These are phyloP conservation scores for Bombus balteatus DNA, from an alignment of 1,140 invertebrate species.

Conservation along the genomic window DNA sequence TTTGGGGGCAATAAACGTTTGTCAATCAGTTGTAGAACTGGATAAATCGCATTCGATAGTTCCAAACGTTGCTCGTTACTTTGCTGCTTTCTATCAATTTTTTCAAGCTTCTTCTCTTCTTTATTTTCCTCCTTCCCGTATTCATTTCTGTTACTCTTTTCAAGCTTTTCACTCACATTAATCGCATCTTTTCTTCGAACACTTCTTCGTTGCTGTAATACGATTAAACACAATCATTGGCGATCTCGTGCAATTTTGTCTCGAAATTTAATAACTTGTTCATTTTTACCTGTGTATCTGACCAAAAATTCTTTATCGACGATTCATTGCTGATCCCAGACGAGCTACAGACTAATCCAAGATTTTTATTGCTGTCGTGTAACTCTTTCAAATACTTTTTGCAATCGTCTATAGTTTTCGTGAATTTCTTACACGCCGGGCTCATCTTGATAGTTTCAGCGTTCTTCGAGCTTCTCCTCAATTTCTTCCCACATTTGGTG, in stretches of 20 bases:
- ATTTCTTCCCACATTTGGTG: background rate
- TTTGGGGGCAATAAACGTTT: background rate
- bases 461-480: background rate
- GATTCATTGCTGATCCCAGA: constrained; percentile 18
- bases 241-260: background rate
- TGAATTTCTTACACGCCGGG: constrained; percentile 23
- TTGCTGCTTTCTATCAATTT: background rate
- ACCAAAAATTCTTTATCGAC: constrained; percentile 3
- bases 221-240: background rate
- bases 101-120: background rate
- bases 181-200: background rate
- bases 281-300: constrained; percentile 34
- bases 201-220: background rate
- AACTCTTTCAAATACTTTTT: constrained; percentile 52
- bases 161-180: background rate
- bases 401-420: constrained; percentile 45
- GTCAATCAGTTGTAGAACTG: background rate
- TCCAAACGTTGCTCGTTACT: background rate
- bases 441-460: background rate
- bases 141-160: background rate
- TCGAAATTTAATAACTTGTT: background rate
- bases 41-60: background rate
- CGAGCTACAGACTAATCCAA: constrained; percentile 15
- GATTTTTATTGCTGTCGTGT: constrained; percentile 46
- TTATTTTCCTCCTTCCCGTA: background rate